Base-by-base conservation (phyloP, 2,888 invertebrate species). In the Lepeophtheirus nordmannii region DNA sequence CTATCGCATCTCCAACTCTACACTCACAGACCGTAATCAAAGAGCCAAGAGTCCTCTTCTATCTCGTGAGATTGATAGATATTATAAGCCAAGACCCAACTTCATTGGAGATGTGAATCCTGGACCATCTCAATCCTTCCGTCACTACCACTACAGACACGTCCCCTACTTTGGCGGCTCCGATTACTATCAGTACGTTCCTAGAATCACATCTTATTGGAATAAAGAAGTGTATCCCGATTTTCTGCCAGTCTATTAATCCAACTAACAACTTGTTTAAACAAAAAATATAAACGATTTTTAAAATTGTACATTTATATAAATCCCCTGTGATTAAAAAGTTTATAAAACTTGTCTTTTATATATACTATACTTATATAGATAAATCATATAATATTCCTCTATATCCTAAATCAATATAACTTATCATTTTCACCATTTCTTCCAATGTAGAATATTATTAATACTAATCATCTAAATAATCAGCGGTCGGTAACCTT, bases 91-190 rank as follows among this genome's bases (percentile, higher is more conserved):
- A 10, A 58, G 65, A 20, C 20, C 39, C 38, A 57, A 53, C 40
- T 65, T 30, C 58, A 38, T 65, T 17, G 65, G 65, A 37, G 65
- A 65, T 30, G 56, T 65, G 14, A 58, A 30, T 14, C 9, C 58
- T n/a, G 65, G 65, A 11, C 56, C 56, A 14, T 17, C 38, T 14
- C 22, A 53, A 10, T 39, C 56, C 39, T 65, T 65, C 65, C 30
- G 65, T 17, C 56, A 57, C 65, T 65, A 65, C 65, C 10, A 56
- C 58, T 65, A 58, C 65, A 23, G 65, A n/a, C 22, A 10, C 20
- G 39, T 65, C 23, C 65, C 65, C 14, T 65, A 65, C 58, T 65
- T 58, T 38, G 65, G 65, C 10, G 65, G 65, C 20, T 65, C 65
- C 9, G 65, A 65, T 37, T 38, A 57, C 58, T 65, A 65, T 57